Conservation (phyloP, 2,113 vertebrate genomes). For the Dendropsophus ebraccatus region DNA sequence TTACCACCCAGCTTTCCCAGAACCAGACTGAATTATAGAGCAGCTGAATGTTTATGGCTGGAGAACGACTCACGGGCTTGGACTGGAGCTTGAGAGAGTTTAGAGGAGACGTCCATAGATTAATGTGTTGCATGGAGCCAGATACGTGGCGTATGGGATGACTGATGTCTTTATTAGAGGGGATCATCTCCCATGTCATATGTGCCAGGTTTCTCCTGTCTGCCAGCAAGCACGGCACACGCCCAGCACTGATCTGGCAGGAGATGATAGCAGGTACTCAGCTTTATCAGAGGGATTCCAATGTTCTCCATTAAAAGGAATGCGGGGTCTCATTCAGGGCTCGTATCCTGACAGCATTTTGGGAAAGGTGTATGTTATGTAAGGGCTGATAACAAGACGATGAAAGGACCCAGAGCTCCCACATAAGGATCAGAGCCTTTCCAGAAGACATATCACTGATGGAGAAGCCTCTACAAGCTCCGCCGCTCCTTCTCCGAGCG, state of each 20-base stretch:
- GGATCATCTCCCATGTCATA: neutral
- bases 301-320: conserved; percentile 9
- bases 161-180: neutral
- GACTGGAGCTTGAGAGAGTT: neutral
- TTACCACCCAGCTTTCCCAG: too few relatives aligned
- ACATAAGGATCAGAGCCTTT: neutral
- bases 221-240: neutral
- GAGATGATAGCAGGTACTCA: neutral
- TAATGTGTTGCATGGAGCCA: neutral
- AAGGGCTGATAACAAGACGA: neutral
- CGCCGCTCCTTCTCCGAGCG: neutral
- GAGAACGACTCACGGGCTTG: neutral
- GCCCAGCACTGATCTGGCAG: neutral
- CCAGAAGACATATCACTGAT: neutral
- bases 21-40: too few relatives aligned
- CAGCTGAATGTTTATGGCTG: too few relatives aligned
- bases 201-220: neutral
- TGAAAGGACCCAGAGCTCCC: neutral
- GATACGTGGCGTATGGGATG: neutral
- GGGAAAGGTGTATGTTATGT: neutral
- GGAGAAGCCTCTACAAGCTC: neutral
- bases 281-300: neutral
- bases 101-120: neutral
- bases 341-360: too few relatives aligned
- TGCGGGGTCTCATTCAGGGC: neutral